phyloP scores from a whole-genome alignment of 2,888 invertebrate genomes.

The Zele albiditarsus region DNA sequence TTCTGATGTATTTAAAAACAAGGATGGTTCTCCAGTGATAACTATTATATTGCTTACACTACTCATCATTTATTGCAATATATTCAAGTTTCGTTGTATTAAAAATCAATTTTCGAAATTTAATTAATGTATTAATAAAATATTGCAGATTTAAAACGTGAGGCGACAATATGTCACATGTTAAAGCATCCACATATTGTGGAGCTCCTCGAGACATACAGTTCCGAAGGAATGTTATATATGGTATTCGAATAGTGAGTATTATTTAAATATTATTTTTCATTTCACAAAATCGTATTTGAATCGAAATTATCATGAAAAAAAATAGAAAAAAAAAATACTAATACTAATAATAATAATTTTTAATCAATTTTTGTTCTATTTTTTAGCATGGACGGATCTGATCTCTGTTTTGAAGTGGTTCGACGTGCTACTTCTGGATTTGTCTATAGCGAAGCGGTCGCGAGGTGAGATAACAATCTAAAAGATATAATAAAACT shows the following conservation, averaged over 20 bases:
- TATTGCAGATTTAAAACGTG: constrained; percentile 94
- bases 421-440: constrained; percentile 96
- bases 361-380: constrained; percentile 41
- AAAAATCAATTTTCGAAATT: too few relatives aligned
- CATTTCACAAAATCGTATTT: neutral
- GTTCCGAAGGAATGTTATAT: constrained; percentile 98
- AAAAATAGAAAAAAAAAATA: neutral
- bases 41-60: too few relatives aligned
- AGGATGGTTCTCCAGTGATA: too few relatives aligned
- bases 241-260: constrained; percentile 99
- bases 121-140: constrained; percentile 25
- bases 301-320: neutral
- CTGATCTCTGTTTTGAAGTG: constrained; percentile 98
- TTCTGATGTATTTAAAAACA: too few relatives aligned
- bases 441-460: constrained; percentile 99
- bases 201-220: constrained; percentile 97
- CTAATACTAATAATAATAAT: neutral
- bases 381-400: constrained; percentile 95
- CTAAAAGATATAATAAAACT: neutral
- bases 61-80: too few relatives aligned
- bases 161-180: constrained; percentile 99
- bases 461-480: constrained; percentile 86
- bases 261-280: neutral
- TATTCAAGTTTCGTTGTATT: too few relatives aligned
- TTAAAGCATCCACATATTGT: constrained; percentile 99